These are phyloP conservation scores for Botrylloides violaceus DNA, from an alignment of 23 tunicate genomes.

Conservation along the genomic window DNA sequence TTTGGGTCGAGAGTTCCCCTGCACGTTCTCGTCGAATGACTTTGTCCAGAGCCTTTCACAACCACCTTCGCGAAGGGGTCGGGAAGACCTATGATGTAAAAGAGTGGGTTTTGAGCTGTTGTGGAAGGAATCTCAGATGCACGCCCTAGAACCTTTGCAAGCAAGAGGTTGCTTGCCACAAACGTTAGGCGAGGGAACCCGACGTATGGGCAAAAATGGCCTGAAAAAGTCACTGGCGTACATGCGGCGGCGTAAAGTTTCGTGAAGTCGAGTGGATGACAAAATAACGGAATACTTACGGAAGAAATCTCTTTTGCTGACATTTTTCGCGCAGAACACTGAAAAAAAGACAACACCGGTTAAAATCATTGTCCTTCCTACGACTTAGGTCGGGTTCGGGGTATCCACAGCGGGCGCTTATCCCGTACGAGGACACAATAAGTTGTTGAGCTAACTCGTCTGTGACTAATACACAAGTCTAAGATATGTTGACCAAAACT, in stretches of 20 bases:
- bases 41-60: slow-evolving; percentile 86
- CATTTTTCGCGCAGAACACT: slow-evolving; percentile 94
- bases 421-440: too few relatives aligned
- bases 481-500: too few relatives aligned
- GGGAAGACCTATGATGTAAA: slow-evolving; percentile 67
- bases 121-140: too few relatives aligned
- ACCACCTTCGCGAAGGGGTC: slow-evolving; percentile 85
- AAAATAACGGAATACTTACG: slow-evolving; percentile 36
- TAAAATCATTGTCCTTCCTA: too few relatives aligned
- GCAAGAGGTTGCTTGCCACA: background rate
- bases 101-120: background rate
- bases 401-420: too few relatives aligned
- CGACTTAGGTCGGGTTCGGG: too few relatives aligned
- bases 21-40: slow-evolving; percentile 67
- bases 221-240: background rate
- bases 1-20: slow-evolving; percentile 86
- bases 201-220: background rate
- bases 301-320: slow-evolving; percentile 91
- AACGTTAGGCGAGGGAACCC: background rate
- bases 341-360: slow-evolving; percentile 30
- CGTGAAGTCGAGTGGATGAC: background rate
- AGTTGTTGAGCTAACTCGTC: too few relatives aligned
- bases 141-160: too few relatives aligned
- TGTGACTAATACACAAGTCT: too few relatives aligned
- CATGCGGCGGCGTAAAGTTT: background rate